These are phyloP conservation scores for Cydia splendana DNA, from an alignment of 1,140 invertebrate species.

Conservation along the genomic window DNA sequence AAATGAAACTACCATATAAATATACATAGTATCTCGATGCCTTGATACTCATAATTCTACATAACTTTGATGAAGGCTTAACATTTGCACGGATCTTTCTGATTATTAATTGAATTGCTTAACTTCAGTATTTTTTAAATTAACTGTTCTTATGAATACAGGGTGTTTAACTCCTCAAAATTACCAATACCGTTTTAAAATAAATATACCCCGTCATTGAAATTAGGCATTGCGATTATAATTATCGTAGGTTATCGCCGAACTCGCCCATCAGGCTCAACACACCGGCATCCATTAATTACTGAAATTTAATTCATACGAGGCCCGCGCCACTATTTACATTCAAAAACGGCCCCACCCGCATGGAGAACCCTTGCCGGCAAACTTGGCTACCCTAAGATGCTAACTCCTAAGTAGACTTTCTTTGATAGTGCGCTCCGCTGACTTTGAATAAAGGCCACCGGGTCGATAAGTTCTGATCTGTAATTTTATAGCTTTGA, in stretches of 20 bases:
- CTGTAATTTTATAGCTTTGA: slow-evolving; percentile 79
- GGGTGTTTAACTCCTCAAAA: too few species aligned
- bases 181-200: background rate
- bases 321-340: slow-evolving; percentile 74
- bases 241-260: slow-evolving; percentile 45
- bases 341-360: slow-evolving; percentile 74
- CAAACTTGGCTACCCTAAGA: slow-evolving; percentile 76
- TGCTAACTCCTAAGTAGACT: slow-evolving; percentile 75
- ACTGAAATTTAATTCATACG: slow-evolving; percentile 79
- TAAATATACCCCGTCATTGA: slow-evolving; percentile 38
- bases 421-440: slow-evolving; percentile 79
- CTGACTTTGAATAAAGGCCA: slow-evolving; percentile 73
- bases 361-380: slow-evolving; percentile 72
- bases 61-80: background rate
- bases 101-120: background rate
- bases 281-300: slow-evolving; percentile 69
- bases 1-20: background rate
- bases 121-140: background rate
- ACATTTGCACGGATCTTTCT: background rate
- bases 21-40: too few species aligned
- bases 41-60: too few species aligned
- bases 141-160: too few species aligned
- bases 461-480: slow-evolving; percentile 76
- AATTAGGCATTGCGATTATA: slow-evolving; percentile 53
- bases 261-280: slow-evolving; percentile 33